phyloP scores from a whole-genome alignment of 1,140 invertebrate species.

The Antheraea mylitta region DNA sequence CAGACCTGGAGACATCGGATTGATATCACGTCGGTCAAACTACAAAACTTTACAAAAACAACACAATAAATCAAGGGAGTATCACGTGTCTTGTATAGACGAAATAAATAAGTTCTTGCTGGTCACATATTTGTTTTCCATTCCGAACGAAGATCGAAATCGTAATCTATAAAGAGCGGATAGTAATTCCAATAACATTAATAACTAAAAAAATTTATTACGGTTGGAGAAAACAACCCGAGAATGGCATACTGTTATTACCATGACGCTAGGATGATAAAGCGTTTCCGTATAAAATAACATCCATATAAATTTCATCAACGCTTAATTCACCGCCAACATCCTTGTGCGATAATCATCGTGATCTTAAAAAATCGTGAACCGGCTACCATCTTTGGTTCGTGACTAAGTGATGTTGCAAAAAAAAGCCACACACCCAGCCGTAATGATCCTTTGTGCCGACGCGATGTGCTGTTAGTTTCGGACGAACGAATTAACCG shows the following conservation, averaged over 20 bases:
- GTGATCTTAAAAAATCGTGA: not conserved
- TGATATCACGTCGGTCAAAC: no score
- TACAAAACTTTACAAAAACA: no score
- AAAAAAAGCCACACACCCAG: slow-evolving; percentile 6
- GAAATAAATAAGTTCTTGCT: no score
- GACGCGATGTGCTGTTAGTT: not conserved
- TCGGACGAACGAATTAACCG: slow-evolving; percentile 7
- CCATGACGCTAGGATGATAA: not conserved
- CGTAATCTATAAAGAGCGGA: no score
- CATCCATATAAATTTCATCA: not conserved
- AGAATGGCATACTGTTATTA: not conserved
- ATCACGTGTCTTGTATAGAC: no score
- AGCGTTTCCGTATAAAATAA: not conserved
- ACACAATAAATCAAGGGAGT: no score
- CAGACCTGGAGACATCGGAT: no score
- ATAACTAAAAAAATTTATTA: no score
- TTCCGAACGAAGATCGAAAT: no score
- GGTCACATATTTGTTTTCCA: no score
- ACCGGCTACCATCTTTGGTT: not conserved
- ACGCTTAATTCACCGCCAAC: not conserved
- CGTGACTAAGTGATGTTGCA: slow-evolving; percentile 5
- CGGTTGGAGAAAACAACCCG: no score
- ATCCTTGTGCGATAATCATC: slow-evolving; percentile 2
- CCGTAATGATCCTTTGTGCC: slow-evolving; percentile 11
- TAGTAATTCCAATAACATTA: no score